These are phyloP conservation scores for Xenus cinereus DNA, from an alignment of 2,113 vertebrate species.

Conservation along the genomic window DNA sequence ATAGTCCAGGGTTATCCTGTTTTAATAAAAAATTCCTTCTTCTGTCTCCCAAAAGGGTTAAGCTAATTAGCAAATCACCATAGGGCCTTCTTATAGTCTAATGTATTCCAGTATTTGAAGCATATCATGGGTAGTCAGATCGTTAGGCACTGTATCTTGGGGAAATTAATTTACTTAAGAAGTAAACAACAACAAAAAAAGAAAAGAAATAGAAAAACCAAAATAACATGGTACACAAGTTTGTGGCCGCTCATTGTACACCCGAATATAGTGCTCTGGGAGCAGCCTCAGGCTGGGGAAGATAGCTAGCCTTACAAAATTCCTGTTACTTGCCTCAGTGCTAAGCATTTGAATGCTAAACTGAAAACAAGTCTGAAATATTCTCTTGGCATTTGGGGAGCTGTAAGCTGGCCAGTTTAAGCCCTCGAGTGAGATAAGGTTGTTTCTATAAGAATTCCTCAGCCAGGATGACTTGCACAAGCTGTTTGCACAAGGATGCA, in stretches of 20 bases:
- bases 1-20: constrained; percentile 43
- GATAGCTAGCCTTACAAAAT: background rate
- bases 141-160: background rate
- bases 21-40: constrained; percentile 62
- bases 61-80: constrained; percentile 60
- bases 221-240: background rate
- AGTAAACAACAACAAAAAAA: background rate
- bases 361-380: background rate
- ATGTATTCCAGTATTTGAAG: constrained; percentile 50
- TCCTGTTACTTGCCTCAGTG: background rate
- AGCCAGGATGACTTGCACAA: background rate
- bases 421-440: background rate
- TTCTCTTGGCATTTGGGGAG: background rate
- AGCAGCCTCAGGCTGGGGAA: background rate
- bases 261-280: background rate
- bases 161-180: constrained; percentile 11
- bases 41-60: constrained; percentile 35
- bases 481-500: background rate
- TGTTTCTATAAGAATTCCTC: background rate
- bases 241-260: background rate
- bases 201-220: background rate
- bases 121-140: background rate
- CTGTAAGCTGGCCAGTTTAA: background rate
- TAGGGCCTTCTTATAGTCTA: constrained; percentile 13
- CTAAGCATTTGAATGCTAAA: background rate